These are phyloP conservation scores for Mactromeris polynyma DNA, from an alignment of 2,888 invertebrate species.

Conservation along the genomic window DNA sequence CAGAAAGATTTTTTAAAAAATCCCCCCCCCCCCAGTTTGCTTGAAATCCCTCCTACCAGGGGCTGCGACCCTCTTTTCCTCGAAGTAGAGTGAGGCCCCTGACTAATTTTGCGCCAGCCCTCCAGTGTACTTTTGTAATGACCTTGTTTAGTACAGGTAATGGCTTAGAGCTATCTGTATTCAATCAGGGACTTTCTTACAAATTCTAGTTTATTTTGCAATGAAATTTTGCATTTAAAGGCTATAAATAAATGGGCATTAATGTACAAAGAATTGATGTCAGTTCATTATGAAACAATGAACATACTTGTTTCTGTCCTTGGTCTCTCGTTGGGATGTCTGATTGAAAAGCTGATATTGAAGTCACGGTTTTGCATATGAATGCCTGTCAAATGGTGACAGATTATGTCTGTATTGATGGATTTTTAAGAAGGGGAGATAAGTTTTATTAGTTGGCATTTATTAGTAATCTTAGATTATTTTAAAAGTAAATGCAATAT, in stretches of 20 bases:
- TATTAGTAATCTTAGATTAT: too few relatives aligned
- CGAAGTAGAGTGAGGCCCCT: too few relatives aligned
- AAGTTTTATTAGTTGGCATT: neutral
- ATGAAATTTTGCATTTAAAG: neutral
- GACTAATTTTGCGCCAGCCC: too few relatives aligned
- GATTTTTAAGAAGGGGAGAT: neutral
- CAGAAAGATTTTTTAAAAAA: too few relatives aligned
- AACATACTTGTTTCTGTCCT: neutral
- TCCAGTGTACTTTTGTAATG: too few relatives aligned
- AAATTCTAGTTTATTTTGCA: neutral
- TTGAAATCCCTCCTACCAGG: too few relatives aligned
- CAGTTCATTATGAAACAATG: neutral
- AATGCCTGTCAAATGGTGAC: slow-evolving; percentile 11
- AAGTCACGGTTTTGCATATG: slow-evolving; percentile 9
- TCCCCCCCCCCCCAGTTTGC: too few relatives aligned
- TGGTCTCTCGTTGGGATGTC: neutral
- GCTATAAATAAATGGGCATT: neutral
- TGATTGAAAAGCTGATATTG: neutral
- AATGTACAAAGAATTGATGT: neutral
- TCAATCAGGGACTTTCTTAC: too few relatives aligned
- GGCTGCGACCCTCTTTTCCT: too few relatives aligned
- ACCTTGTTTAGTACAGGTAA: too few relatives aligned
- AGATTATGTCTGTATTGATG: neutral
- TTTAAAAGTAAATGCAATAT: too few relatives aligned
- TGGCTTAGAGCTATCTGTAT: too few relatives aligned